Evolutionary conservation across 2,113 vertebrate species (phyloP), one percentile per base, ranked within the genome.

Genomic region (Rhipidura dahli): DNA sequence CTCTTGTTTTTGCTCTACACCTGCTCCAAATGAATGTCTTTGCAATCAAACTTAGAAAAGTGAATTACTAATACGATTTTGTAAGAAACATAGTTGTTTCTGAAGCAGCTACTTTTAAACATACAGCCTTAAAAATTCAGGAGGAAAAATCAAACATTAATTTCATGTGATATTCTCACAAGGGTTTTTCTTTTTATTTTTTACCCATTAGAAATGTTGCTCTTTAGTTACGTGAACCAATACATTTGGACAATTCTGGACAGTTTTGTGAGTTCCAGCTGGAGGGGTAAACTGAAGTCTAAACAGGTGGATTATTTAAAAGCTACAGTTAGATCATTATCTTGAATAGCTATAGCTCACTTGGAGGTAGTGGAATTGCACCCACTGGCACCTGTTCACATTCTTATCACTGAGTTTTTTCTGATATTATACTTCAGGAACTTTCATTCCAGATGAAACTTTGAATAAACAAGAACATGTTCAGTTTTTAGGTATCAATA

Each of bases 1-100:
- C 59, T 56, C 90, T 80, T 96, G 85, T 88, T 95, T 94, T 69
- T 49, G 66, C 40, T 88, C 68, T 90, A 81, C 54, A 83, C 71
- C 66, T 95, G 87, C 63, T 80, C 50, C 57, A 65, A 87, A 79
- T 30, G 20, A 82, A 89, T 65, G 65, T 9, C 30, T 91, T 84
- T 69, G 33, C 54, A 93, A 50, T 45, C n/a, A 81, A 23, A 49
- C 45, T 44, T 64, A 37, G n/a, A 35, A 42, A 90, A 83, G 44
- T 14, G 47, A 90, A 77, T 69, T 70, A 57, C 33, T 63, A 44
- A 60, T 56, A 45, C 0, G 5, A 17, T 80, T 91, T 89, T 44
- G 24, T 57, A 63, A 88, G 49, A 87, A 85, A 39, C 6, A 10
- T 69, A 15, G 49, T 89, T 76, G 14, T 49, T 83, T 42, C 70